Evolutionary conservation across 2,113 vertebrate genomes (phyloP), one percentile per base, ranked within the genome.

Genomic region (Cynoglossus semilaevis): DNA sequence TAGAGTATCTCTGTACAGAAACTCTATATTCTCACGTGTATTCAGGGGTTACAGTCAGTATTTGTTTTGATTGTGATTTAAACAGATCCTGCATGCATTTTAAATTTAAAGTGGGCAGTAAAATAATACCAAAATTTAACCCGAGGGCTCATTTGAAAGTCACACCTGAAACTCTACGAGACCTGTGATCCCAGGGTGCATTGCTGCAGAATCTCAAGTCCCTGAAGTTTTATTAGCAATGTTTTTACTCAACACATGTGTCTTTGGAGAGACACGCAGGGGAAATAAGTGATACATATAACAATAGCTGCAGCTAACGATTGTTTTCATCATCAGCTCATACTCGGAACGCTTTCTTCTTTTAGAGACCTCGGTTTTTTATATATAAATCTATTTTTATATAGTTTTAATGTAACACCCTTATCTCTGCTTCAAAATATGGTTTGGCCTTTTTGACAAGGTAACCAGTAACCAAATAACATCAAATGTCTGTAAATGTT

Each of bases 311-410:
- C 37, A 15, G 13, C 19, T 19, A 54, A 41, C 4, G 8, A 18
- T 16, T 57, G 54, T 57, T 57, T 29, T 35, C 40, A 54, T 15
- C 38, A n/a, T 54, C 8, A 57, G 8, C 44, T 29, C n/a, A 13
- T 6, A 8, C 44, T 19, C 8, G 45, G 55, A 35, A 12, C 16
- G 16, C 43, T 10, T 35, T 35, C 15, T 36, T 14, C 10, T 29
- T 17, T 9, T 17, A 17, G 1, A 8, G n/a, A 57, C 44, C n/a
- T 12, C 36, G 19, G 17, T 45, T 44, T 44, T 13, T n/a, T 41
- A 37, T 29, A 12, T 15, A 15, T 13, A 47, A 29, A 29, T 29
- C 22, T 29, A 29, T 29, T 29, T 29, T 29, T 29, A 29, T 29
- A 4, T 2, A 29, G 22, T 29, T 29, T 29, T 29, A 29, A 2